These are phyloP conservation scores for Cheumatopsyche charites DNA, from an alignment of 1,140 invertebrate genomes.

Conservation along the genomic window DNA sequence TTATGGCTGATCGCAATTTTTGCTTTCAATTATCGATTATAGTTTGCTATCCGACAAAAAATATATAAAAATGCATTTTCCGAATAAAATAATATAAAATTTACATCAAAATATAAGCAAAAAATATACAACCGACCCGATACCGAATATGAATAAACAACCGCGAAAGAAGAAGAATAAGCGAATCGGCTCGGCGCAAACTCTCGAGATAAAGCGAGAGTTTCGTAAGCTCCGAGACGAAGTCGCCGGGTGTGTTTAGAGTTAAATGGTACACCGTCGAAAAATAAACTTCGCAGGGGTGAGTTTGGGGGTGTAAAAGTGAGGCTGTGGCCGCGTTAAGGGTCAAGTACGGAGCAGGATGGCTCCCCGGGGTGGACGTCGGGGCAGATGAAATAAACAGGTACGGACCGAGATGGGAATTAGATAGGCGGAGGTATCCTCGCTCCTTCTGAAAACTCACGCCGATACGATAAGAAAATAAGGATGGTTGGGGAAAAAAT, in stretches of 20 bases:
- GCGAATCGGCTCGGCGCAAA: no score
- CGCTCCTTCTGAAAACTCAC: slow-evolving; percentile 22
- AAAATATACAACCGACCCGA: no score
- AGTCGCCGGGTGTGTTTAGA: slow-evolving; percentile 39
- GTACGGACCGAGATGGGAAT: slow-evolving; percentile 34
- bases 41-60: no score
- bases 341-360: slow-evolving; percentile 17
- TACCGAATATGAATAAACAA: no score
- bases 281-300: slow-evolving; percentile 39
- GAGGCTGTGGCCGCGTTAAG: slow-evolving; percentile 9
- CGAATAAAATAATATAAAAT: no score
- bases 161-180: no score
- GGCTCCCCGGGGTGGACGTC: slow-evolving; percentile 18
- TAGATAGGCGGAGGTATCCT: slow-evolving; percentile 32
- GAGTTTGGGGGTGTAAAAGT: slow-evolving; percentile 32
- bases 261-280: slow-evolving; percentile 37
- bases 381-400: slow-evolving; percentile 28
- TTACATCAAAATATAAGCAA: no score
- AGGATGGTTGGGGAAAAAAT: background rate
- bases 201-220: background rate
- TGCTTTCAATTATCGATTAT: no score
- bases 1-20: no score
- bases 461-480: slow-evolving; percentile 27
- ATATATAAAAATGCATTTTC: no score
- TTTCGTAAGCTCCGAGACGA: background rate